Base-by-base conservation (phyloP, 2,797 vertebrate genomes). In the Tokudaia muenninki region DNA sequence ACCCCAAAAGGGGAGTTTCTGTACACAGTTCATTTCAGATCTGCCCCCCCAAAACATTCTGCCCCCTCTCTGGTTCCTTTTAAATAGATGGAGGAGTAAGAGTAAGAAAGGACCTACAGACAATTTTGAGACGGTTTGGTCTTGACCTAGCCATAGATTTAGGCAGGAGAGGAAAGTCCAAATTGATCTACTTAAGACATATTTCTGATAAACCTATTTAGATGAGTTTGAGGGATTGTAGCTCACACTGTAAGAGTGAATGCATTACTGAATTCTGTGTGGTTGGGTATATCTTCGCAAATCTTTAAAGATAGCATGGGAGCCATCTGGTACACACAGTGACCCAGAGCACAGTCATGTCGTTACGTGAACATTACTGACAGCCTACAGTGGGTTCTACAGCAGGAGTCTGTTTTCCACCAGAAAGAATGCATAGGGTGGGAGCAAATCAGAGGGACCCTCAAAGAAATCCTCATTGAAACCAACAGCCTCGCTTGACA, bases 1-100 rank as follows among this genome's bases (percentile, higher is more conserved):
- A 94, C 81, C 41, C 81, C 57, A 31, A 91, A 70, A 74, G 81
- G 61, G 47, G 63, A 81, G 77, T 90, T 77, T 67, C 50, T 19
- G n/a, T 19, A 10, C 31, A 90, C 59, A 89, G 80, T 47, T 19
- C 19, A 5, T 67, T 77, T 94, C 87, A 88, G n/a, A 12, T 79
- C 52, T 79, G 52, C 44, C 29, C 87, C 87, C 87, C 50, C 26
- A 87, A 6, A 37, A 8, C 22, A 29, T 92, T 61, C 78, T 55
- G 22, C n/a, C 2, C n/a, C 1, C 3, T 63, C 77, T 44, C 50
- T 19, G 37, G 26, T 8, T 83, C 83, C 12, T 84, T 79, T 78
- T 86, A 65, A n/a, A 77, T 14, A 3, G 2, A 67, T 41, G 2
- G 8, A 52, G 19, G 5, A 11, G 0, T 26, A 9, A 70, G 50